Evolutionary conservation across 2,113 vertebrate genomes (phyloP).

Genomic region (Fulmarus glacialis): DNA sequence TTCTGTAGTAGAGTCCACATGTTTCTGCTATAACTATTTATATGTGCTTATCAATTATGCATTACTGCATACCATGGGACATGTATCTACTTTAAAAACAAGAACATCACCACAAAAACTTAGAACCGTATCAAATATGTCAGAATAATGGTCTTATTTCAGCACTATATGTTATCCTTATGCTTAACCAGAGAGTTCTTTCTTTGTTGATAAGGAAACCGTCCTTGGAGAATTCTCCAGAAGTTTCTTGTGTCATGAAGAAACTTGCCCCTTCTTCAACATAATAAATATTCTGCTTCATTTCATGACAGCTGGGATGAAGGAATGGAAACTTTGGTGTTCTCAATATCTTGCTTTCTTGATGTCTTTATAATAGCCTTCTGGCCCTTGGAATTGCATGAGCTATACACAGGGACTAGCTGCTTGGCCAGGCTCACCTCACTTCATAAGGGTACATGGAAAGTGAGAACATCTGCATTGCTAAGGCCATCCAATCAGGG

Average conservation of each 20-base stretch:
- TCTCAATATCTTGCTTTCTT: not conserved
- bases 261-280: not conserved
- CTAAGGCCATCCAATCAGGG: not conserved
- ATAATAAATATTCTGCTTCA: not conserved
- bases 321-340: not conserved
- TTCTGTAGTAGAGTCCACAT: not conserved
- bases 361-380: not conserved
- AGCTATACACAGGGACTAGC: not conserved
- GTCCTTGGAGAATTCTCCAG: not conserved
- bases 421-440: not conserved
- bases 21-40: not conserved
- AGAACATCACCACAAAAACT: not conserved
- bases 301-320: not conserved
- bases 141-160: not conserved
- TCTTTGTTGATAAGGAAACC: not conserved
- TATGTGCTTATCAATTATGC: not conserved
- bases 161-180: not conserved
- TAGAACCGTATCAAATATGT: not conserved
- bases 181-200: not conserved
- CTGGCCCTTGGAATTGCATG: not conserved
- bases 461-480: not conserved
- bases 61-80: not conserved
- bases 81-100: not conserved
- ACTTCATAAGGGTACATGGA: not conserved
- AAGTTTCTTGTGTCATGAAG: not conserved